A percentile compares a stretch with the other conserved stretches of the same genome.
Evolutionary conservation across 2,888 invertebrate genomes (phyloP).

Genomic region (Chrysotoxum bicinctum): DNA sequence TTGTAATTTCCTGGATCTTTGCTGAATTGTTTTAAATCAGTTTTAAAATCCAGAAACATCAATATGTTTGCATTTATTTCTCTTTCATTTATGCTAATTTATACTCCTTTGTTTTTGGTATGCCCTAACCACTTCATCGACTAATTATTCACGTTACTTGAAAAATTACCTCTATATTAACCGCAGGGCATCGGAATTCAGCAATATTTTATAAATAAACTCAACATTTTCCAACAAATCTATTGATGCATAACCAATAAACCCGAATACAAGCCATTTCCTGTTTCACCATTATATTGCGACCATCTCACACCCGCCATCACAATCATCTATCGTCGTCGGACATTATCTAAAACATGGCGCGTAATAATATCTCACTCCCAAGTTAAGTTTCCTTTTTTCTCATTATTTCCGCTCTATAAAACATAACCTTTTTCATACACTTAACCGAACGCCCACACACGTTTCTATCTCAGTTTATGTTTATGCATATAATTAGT

Average conservation of each 20-base stretch:
- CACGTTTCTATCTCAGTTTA: background rate
- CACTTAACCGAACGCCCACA: background rate
- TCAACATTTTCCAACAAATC: slow-evolving; percentile 39
- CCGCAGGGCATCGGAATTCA: background rate
- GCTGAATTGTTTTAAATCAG: too few relatives aligned
- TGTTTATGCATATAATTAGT: slow-evolving; percentile 53
- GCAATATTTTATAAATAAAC: slow-evolving; percentile 41
- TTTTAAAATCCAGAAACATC: background rate
- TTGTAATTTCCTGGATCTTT: too few relatives aligned
- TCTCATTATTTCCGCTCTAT: slow-evolving; percentile 62
- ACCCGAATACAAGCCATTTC: slow-evolving; percentile 51
- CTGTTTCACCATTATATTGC: slow-evolving; percentile 24
- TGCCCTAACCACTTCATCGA: background rate
- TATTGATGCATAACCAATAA: slow-evolving; percentile 58
- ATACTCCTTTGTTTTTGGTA: background rate
- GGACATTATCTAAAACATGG: slow-evolving; percentile 19
- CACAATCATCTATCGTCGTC: background rate
- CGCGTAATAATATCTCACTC: slow-evolving; percentile 22
- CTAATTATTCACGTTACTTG: slow-evolving; percentile 12
- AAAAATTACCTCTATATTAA: background rate
- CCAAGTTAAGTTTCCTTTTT: slow-evolving; percentile 1
- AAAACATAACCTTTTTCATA: slow-evolving; percentile 41
- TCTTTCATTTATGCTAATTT: background rate
- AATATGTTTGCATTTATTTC: background rate
- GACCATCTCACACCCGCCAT: slow-evolving; percentile 3